A percentile compares a stretch with the other conserved stretches of the same genome.
phyloP scores from a whole-genome alignment of 1,140 invertebrate species.

The Psix sp. region DNA sequence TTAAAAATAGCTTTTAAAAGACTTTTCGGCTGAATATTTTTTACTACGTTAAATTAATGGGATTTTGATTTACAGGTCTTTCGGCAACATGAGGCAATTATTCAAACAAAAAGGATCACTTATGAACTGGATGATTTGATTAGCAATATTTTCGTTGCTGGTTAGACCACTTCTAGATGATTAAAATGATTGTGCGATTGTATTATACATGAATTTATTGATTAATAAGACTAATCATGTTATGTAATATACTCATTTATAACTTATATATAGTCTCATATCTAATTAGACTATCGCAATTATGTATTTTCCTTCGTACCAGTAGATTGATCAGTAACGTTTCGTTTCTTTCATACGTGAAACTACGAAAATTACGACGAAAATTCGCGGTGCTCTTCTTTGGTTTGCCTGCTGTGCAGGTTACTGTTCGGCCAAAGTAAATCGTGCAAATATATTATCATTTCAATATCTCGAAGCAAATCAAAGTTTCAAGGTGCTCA shows the following conservation, averaged over 20 bases:
- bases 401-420: conserved; percentile 58
- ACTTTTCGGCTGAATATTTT: too few species aligned
- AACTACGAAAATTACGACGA: conserved; percentile 39
- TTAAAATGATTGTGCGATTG: conserved; percentile 56
- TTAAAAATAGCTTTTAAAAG: too few species aligned
- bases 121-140: conserved; percentile 7
- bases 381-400: conserved; percentile 48
- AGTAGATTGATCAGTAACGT: conserved; percentile 54
- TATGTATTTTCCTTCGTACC: conserved; percentile 63
- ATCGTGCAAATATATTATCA: conserved; percentile 35
- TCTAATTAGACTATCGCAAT: conserved; percentile 54
- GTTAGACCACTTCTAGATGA: conserved; percentile 2
- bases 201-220: conserved; percentile 69
- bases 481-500: conserved; percentile 7
- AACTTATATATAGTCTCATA: conserved; percentile 64
- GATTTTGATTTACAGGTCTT: conserved; percentile 24
- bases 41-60: not conserved
- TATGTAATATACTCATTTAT: conserved; percentile 71
- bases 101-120: conserved; percentile 15
- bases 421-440: conserved; percentile 52
- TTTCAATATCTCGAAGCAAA: conserved; percentile 26
- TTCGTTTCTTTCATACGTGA: conserved; percentile 54
- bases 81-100: conserved; percentile 29
- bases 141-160: not conserved
- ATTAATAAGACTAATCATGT: conserved; percentile 66